Conservation (phyloP, 2,888 invertebrate species). For the Adineta ricciae region DNA sequence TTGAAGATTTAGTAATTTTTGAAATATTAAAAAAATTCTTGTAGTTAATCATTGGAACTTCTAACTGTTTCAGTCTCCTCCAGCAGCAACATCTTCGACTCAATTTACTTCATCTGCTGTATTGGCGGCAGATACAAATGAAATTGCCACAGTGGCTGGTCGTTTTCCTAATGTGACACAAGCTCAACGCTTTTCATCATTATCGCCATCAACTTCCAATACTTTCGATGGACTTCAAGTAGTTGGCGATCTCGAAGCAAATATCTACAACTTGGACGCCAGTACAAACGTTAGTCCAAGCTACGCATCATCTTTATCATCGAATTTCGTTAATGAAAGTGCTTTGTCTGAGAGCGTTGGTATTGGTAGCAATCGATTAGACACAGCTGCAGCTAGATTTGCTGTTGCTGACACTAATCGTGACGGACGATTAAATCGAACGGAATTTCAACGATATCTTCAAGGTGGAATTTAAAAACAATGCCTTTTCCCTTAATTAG, state of each 20-base stretch:
- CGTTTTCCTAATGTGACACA: background rate
- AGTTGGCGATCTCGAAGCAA: background rate
- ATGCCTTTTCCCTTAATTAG: background rate
- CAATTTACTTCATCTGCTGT: background rate
- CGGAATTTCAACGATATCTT: background rate
- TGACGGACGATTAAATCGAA: background rate
- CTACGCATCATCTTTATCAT: background rate
- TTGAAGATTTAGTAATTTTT: background rate
- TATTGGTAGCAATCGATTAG: background rate
- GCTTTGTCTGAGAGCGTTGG: background rate
- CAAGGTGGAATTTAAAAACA: background rate
- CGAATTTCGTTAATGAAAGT: background rate
- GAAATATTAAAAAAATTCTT: too few species aligned
- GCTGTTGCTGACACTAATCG: background rate
- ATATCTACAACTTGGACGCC: background rate
- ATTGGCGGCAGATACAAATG: too few species aligned
- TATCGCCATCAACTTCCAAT: background rate
- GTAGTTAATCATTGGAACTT: background rate
- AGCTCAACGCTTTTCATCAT: background rate
- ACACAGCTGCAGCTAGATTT: background rate
- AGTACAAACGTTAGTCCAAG: background rate
- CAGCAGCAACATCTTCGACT: background rate
- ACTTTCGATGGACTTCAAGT: background rate
- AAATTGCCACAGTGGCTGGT: background rate
- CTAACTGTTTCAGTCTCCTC: background rate